Base-by-base conservation (phyloP, 2,888 invertebrate species). In the Eupithecia subfuscata region DNA sequence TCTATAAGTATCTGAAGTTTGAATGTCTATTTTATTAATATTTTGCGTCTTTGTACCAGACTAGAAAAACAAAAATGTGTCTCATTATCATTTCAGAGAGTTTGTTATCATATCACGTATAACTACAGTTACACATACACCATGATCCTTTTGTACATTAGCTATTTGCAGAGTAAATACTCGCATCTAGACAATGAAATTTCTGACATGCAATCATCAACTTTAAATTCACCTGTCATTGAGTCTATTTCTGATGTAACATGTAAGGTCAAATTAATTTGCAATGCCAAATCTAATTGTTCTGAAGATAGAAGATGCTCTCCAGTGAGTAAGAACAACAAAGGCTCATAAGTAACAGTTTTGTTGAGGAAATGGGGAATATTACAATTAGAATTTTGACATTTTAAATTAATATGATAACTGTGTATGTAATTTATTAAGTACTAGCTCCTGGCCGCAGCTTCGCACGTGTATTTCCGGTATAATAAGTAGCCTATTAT, bases 91-190 rank as follows among this genome's bases (percentile, higher is more conserved):
- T 78, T 77, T 73, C 52, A 79, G 75, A 75, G 68, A 69, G 75
- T 69, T 74, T 64, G 34, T 77, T 79, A 81, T 81, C 81, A 75
- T 79, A 81, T 81, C 81, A 75, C 56, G 78, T 74, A 71, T 43
- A 71, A 60, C 75, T 75, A 75, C 63, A 75, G 68, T 70, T 40
- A 75, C 70, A 78, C 73, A 78, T 77, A 76, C 74, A 67, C 52
- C 25, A 25, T 74, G 77, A 81, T 79, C 78, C 77, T 70, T 79
- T 72, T 65, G 80, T 72, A 78, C 70, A 81, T 80, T 75, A 73
- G 69, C 52, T 74, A 72, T 76, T 78, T 73, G 69, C 64, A 70
- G 1, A 69, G 73, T 40, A 77, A 77, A 77, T 71, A 74, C 45
- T 67, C 67, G 56, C 52, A 48, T 37, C 40, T 30, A 73, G 68